Conservation (phyloP, 2,888 invertebrate species). For the Steromphala cineraria region DNA sequence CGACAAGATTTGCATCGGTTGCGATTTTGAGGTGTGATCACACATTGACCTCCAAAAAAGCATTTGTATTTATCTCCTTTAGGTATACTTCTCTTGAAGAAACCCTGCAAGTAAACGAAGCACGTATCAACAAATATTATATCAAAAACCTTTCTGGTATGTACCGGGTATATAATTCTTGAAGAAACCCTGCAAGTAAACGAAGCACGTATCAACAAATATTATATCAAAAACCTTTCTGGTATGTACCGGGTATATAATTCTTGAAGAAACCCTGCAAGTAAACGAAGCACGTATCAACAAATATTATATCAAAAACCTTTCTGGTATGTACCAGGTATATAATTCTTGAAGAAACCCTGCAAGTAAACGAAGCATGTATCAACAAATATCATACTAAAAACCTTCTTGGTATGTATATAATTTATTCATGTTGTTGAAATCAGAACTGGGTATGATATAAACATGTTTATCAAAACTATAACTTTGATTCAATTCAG, state of each 20-base stretch:
- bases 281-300: background rate
- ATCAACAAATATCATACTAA: background rate
- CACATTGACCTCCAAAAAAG: constrained; percentile 71
- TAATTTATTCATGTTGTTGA: no score
- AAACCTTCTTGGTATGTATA: no score
- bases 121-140: background rate
- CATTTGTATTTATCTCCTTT: constrained; percentile 71
- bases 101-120: constrained; percentile 61
- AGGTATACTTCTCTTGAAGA: constrained; percentile 71
- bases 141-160: no score
- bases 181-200: constrained; percentile 70
- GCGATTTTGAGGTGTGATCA: constrained; percentile 68
- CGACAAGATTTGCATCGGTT: constrained; percentile 74
- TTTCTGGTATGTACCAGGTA: constrained; percentile 32
- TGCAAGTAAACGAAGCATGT: constrained; percentile 39
- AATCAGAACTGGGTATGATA: no score
- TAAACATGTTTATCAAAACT: no score
- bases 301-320: background rate
- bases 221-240: no score
- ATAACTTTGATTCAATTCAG: no score
- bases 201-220: background rate
- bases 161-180: constrained; percentile 70
- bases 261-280: constrained; percentile 73
- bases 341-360: constrained; percentile 74
- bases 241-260: constrained; percentile 55